These are phyloP conservation scores for Pogonomyrmex barbatus DNA, from an alignment of 1,140 invertebrate species.

Conservation along the genomic window DNA sequence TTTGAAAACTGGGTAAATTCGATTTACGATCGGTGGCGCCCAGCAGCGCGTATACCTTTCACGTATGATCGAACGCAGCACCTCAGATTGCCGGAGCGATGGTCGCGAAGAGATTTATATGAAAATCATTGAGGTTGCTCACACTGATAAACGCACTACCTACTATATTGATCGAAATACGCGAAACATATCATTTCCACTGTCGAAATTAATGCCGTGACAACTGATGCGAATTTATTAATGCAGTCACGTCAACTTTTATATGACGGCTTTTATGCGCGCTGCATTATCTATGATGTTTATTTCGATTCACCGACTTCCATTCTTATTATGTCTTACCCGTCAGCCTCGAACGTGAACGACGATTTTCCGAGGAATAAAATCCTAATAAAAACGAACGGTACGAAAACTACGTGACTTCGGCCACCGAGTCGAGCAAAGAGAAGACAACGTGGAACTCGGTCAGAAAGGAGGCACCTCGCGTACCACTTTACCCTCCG, in stretches of 20 bases:
- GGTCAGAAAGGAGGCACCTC: conserved; percentile 1
- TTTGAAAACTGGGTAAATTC: conserved; percentile 81
- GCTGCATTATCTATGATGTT: background rate
- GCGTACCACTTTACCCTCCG: conserved; percentile 14
- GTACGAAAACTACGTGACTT: conserved; percentile 55
- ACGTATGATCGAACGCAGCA: conserved; percentile 40
- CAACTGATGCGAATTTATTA: background rate
- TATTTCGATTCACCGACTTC: background rate
- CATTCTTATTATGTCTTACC: background rate
- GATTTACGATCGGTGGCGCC: conserved; percentile 75
- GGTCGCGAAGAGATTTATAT: conserved; percentile 53
- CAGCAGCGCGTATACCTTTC: conserved; percentile 36
- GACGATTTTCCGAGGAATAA: conserved; percentile 24
- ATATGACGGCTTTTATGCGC: background rate
- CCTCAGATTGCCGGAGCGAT: conserved; percentile 52
- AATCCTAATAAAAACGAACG: conserved; percentile 65
- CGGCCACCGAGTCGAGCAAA: conserved; percentile 11
- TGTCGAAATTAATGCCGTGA: background rate
- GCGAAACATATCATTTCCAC: background rate
- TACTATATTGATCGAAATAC: conserved; percentile 24
- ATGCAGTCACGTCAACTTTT: background rate
- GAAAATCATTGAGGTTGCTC: conserved; percentile 5
- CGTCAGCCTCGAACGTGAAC: background rate
- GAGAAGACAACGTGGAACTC: conserved; percentile 24
- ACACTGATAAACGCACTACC: background rate